Percentiles rank a stretch among this genome's conserved stretches.
phyloP scores from a whole-genome alignment of 2,888 invertebrate species.

The Polydrusus cervinus region DNA sequence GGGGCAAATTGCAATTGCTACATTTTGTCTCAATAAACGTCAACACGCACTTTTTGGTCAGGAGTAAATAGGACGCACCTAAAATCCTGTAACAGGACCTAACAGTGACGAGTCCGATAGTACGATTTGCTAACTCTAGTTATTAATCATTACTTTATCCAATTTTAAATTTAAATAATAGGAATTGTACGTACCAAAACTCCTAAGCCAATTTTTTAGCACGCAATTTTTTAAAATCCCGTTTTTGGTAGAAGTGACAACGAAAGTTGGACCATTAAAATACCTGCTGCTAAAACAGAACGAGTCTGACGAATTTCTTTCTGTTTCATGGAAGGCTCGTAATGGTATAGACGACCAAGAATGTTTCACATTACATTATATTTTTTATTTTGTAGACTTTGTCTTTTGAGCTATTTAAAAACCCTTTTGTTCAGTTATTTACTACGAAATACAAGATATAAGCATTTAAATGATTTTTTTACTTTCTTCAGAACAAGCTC shows the following conservation, averaged over 20 bases:
- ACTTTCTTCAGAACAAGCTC: no score
- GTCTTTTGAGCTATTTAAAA: not conserved
- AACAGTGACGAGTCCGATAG: no score
- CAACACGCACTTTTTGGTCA: no score
- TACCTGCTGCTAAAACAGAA: conserved; percentile 21
- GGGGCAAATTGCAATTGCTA: no score
- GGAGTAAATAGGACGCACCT: no score
- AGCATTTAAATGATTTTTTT: not conserved
- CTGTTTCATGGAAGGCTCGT: conserved; percentile 34
- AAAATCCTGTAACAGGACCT: no score
- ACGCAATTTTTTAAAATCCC: conserved; percentile 26
- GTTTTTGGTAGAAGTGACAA: conserved; percentile 39
- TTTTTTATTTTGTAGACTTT: conserved; percentile 6
- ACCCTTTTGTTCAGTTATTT: not conserved
- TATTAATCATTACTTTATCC: no score
- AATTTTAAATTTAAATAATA: no score
- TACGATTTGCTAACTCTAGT: no score
- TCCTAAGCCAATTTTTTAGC: conserved; percentile 34
- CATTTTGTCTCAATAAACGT: no score
- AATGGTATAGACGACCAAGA: conserved; percentile 16
- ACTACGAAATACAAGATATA: not conserved
- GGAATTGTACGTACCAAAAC: conserved; percentile 16
- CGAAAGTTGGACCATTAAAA: conserved; percentile 41
- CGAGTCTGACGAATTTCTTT: conserved; percentile 16
- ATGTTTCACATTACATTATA: conserved; percentile 12